phyloP scores from a whole-genome alignment of 2,797 vertebrate species.

The Melanogrammus aeglefinus region DNA sequence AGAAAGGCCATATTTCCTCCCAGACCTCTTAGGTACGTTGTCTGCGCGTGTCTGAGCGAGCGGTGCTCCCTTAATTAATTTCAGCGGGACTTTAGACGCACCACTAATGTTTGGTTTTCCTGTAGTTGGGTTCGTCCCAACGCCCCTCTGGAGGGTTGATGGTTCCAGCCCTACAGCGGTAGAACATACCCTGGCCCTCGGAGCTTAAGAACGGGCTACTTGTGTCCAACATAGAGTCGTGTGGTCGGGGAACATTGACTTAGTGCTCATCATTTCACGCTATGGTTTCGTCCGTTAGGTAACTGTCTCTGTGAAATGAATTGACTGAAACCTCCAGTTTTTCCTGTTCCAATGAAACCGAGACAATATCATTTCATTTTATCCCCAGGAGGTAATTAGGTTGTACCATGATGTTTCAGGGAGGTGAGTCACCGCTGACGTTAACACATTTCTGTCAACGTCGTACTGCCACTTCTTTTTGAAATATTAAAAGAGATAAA shows the following conservation, averaged over 20 bases:
- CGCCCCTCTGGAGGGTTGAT: conserved; percentile 37
- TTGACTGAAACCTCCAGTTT: too few species aligned
- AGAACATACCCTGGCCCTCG: conserved; percentile 20
- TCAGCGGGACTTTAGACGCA: conserved; percentile 58
- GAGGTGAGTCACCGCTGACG: too few species aligned
- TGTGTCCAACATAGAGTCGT: conserved; percentile 36
- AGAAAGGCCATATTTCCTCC: neutral
- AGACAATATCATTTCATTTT: too few species aligned
- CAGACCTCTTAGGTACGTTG: conserved; percentile 34
- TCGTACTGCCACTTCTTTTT: too few species aligned
- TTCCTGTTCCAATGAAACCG: too few species aligned
- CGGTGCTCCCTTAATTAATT: conserved; percentile 59
- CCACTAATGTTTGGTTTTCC: conserved; percentile 43
- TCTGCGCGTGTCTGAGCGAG: conserved; percentile 28
- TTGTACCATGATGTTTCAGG: too few species aligned
- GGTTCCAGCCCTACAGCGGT: conserved; percentile 26
- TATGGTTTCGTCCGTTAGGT: too few species aligned
- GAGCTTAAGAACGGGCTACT: conserved; percentile 51
- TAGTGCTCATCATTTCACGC: neutral
- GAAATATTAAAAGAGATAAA: too few species aligned
- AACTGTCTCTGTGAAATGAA: too few species aligned
- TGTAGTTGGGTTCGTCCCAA: conserved; percentile 48
- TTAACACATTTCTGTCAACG: too few species aligned
- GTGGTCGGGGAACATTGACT: neutral
- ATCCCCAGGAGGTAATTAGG: too few species aligned